These are phyloP conservation scores for Babylonia areolata DNA, from an alignment of 1,140 invertebrate genomes.

Conservation along the genomic window DNA sequence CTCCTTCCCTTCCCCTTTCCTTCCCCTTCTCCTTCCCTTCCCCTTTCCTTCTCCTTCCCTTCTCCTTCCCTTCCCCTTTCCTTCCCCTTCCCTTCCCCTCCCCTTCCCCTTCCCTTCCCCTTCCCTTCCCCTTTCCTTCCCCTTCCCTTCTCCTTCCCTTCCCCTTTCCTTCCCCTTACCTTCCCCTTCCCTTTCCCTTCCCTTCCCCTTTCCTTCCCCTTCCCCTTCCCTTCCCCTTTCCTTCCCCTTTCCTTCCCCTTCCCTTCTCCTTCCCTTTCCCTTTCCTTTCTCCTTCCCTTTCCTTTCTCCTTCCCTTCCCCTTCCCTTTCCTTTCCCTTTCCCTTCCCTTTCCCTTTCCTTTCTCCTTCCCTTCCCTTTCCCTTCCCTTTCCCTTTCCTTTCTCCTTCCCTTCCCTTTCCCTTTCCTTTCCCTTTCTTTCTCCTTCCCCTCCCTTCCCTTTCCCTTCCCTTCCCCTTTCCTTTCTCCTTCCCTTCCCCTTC, in stretches of 20 bases:
- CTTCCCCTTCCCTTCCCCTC: not conserved
- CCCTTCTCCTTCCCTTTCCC: not conserved
- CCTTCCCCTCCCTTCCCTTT: not conserved
- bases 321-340: not conserved
- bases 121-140: not conserved
- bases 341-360: not conserved
- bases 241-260: not conserved
- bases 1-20: too few species aligned
- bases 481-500: not conserved
- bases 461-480: not conserved
- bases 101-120: not conserved
- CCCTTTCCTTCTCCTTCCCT: too few species aligned
- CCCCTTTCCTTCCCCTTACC: not conserved
- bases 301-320: not conserved
- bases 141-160: not conserved
- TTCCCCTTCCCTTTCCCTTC: not conserved
- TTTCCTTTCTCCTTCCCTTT: not conserved
- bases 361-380: not conserved
- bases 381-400: not conserved
- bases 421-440: not conserved
- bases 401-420: not conserved
- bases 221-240: not conserved
- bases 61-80: too few species aligned
- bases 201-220: not conserved
- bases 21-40: too few species aligned